A percentile compares a stretch with the other conserved stretches of the same genome.
These are phyloP conservation scores for Tipula helvola DNA, from an alignment of 2,888 invertebrate species.

Conservation along the genomic window DNA sequence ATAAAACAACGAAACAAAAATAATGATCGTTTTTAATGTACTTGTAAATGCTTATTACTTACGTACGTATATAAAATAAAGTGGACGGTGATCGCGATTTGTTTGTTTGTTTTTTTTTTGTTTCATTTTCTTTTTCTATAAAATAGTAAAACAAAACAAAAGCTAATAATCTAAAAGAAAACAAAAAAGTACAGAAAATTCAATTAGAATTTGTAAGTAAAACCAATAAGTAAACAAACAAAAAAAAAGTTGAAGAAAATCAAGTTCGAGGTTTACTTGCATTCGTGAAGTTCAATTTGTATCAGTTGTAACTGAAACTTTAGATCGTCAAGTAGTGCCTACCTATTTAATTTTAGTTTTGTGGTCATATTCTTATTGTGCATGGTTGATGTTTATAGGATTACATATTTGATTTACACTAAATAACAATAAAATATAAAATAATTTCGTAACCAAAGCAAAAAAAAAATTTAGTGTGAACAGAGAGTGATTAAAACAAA, in stretches of 20 bases:
- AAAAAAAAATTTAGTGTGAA: neutral
- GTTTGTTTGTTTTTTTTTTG: too few relatives aligned
- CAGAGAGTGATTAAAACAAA: neutral
- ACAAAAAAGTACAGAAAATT: neutral
- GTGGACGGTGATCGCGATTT: neutral
- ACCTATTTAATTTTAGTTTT: neutral
- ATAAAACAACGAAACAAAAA: neutral
- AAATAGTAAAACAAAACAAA: neutral
- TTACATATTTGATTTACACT: too few relatives aligned
- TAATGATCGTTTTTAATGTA: neutral
- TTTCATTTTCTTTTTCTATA: neutral
- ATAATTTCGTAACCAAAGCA: neutral
- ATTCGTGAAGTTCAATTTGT: neutral
- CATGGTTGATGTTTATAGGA: neutral
- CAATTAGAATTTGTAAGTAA: neutral
- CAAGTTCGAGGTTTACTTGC: conserved; percentile 9
- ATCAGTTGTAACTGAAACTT: neutral
- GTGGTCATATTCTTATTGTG: neutral
- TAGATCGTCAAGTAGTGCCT: neutral
- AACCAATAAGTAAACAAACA: neutral
- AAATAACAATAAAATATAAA: too few relatives aligned
- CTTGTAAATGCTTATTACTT: too few relatives aligned
- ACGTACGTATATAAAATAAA: neutral
- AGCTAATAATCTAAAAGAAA: neutral
- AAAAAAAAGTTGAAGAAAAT: neutral